Percentiles rank a stretch among this genome's conserved stretches.
Evolutionary conservation across 2,113 vertebrate genomes (phyloP).

Genomic region (Phaethon lepturus): DNA sequence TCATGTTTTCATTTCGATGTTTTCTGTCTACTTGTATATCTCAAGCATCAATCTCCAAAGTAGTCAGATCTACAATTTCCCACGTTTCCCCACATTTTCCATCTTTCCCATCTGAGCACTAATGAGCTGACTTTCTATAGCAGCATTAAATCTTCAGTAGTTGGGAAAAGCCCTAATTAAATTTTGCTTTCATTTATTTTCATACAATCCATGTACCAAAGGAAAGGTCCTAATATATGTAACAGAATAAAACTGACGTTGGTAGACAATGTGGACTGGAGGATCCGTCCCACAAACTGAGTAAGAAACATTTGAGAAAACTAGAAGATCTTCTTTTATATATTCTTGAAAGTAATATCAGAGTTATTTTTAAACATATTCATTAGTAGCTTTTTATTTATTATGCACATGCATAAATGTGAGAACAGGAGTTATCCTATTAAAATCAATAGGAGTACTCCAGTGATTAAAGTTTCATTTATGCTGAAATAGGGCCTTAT

Average conservation of each 20-base stretch:
- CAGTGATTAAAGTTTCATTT: conserved; percentile 54
- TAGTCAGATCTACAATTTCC: neutral
- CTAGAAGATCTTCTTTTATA: neutral
- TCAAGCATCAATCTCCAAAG: neutral
- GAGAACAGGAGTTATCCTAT: neutral
- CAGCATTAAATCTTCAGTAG: neutral
- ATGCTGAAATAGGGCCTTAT: conserved; percentile 15
- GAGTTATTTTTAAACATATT: conserved; percentile 27
- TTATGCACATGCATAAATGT: conserved; percentile 28
- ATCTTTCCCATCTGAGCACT: neutral
- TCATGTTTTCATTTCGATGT: neutral
- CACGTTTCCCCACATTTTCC: neutral
- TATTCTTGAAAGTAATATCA: neutral
- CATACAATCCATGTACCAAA: neutral
- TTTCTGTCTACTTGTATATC: neutral
- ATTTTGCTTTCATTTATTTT: neutral
- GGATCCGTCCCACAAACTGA: neutral
- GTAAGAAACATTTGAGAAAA: neutral
- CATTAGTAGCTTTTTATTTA: neutral
- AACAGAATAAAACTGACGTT: neutral
- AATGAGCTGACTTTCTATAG: neutral
- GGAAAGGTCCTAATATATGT: neutral
- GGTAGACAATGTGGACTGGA: neutral
- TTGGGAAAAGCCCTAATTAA: neutral
- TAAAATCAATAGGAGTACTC: conserved; percentile 35